phyloP scores from a whole-genome alignment of 2,113 vertebrate genomes.

The Balaeniceps rex region DNA sequence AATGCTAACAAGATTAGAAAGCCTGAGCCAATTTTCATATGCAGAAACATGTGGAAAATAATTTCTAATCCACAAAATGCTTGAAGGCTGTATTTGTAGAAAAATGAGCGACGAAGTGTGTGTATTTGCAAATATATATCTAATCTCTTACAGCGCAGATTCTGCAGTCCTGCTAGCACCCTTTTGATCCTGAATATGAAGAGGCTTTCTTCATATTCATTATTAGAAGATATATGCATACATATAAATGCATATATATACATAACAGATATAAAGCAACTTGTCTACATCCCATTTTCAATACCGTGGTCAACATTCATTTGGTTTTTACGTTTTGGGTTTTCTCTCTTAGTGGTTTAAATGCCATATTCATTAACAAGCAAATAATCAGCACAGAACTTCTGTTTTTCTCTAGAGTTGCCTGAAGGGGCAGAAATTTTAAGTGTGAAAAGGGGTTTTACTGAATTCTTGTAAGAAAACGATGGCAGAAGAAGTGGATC shows the following conservation, averaged over 20 bases:
- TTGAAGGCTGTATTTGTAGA: slow-evolving; percentile 10
- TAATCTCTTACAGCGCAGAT: slow-evolving; percentile 55
- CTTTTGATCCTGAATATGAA: slow-evolving; percentile 18
- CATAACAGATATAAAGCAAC: neutral
- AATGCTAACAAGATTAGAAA: slow-evolving; percentile 53
- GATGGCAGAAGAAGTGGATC: neutral
- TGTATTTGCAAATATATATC: neutral
- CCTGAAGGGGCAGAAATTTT: neutral
- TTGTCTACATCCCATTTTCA: neutral
- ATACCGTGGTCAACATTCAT: neutral
- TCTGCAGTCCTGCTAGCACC: neutral
- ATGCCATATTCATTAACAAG: neutral
- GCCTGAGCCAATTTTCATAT: slow-evolving; percentile 41
- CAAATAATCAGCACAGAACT: neutral
- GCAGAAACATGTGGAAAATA: slow-evolving; percentile 51
- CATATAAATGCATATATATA: neutral
- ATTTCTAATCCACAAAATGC: slow-evolving; percentile 48
- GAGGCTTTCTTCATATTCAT: neutral
- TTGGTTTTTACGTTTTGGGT: neutral
- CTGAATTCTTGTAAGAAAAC: neutral
- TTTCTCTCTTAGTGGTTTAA: neutral
- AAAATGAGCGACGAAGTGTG: neutral
- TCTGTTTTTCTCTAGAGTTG: neutral
- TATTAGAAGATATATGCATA: neutral
- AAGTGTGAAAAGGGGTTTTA: neutral